Evolutionary conservation across 1,140 invertebrate genomes (phyloP), one percentile per base, ranked within the genome.

Genomic region (Tetragnatha versicolor): DNA sequence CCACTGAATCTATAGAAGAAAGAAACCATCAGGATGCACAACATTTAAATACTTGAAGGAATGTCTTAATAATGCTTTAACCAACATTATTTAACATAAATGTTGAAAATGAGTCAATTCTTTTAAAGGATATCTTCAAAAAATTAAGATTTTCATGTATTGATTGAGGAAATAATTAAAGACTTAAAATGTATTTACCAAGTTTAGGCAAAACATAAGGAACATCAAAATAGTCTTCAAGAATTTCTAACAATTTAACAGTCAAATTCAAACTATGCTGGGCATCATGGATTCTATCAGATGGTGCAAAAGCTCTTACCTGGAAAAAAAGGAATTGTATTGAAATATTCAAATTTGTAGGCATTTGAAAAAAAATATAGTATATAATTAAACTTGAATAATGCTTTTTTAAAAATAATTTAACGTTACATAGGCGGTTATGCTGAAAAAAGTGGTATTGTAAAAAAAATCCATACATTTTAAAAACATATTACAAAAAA

Each of bases 191-290:
- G 42, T 2, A 65, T 27, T 22, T 68, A 78, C 76, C 76, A 31
- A 78, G 63, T 20, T 78, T 78, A 12, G 76, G 76, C n/a, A 78
- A 42, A 33, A 20, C 27, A 17, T 78, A 78, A 7, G 47, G 49
- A 2, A 78, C 53, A 58, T 60, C 63, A 17, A 68, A 78, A 12
- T 39, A 78, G 20, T 69, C 39, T 60, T 78, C 76, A 5, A 65
- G 39, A 9, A 22, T 68, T 45, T 31, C 25, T 33, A 78, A 35
- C n/a, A 69, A 29, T 3, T 33, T 68, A 0, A 69, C n/a, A 0
- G 76, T 69, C n/a, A 69, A 22, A 9, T 78, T 69, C 22, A 78
- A 31, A n/a, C 63, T 37, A 35, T 65, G 51, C 5, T 47, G 20
- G 3, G 76, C 39, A 58, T 78, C 47, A 0, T 68, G 35, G 0